Evolutionary conservation across 2,797 vertebrate species (phyloP).

Genomic region (Falco novaeseelandiae): DNA sequence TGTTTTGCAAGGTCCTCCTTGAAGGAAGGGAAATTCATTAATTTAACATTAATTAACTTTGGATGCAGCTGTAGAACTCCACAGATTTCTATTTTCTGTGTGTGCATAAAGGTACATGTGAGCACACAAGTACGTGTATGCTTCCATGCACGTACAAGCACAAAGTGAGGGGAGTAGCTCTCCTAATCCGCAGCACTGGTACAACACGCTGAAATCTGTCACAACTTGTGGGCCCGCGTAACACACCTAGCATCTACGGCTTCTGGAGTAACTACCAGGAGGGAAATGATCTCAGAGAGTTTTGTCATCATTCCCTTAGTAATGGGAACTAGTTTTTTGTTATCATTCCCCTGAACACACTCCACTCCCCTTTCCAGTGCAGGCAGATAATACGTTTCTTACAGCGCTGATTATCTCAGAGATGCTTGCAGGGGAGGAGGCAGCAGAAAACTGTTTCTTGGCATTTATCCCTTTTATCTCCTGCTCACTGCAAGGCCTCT

Average conservation of each 20-base stretch:
- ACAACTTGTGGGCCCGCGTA: background rate
- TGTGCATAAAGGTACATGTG: background rate
- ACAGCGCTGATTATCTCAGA: background rate
- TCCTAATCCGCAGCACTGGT: background rate
- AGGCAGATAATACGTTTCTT: background rate
- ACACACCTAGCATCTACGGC: background rate
- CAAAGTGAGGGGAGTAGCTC: background rate
- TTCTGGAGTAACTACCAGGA: background rate
- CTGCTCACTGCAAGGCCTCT: background rate
- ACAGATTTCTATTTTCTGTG: background rate
- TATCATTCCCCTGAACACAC: background rate
- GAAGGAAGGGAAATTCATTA: background rate
- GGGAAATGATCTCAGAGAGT: background rate
- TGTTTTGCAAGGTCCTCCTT: background rate
- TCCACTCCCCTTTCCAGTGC: background rate
- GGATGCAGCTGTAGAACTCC: background rate
- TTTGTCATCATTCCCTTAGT: background rate
- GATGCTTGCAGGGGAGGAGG: background rate
- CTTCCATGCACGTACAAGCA: background rate
- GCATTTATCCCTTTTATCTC: background rate
- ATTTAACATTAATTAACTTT: background rate
- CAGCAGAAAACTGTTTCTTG: background rate
- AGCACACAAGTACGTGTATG: accelerated
- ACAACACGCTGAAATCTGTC: background rate
- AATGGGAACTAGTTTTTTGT: background rate